Conservation (phyloP, 2,797 vertebrate genomes). For the Babyrousa celebensis region DNA sequence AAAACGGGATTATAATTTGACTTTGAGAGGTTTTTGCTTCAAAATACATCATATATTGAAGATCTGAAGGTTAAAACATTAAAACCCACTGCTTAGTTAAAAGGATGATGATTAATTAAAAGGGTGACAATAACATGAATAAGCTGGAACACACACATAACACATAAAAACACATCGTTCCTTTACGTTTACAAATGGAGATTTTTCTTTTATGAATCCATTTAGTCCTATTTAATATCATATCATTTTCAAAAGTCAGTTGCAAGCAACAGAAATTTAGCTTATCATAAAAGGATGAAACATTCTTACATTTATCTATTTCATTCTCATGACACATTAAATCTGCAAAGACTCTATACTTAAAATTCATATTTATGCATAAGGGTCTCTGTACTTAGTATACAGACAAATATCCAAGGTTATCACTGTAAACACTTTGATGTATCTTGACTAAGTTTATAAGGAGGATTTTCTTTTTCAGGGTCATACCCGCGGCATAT, state of each 20-base stretch:
- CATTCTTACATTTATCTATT: constrained; percentile 68
- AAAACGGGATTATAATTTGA: constrained; percentile 88
- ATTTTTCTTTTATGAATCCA: constrained; percentile 30
- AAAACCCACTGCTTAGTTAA: constrained; percentile 57
- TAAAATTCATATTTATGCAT: constrained; percentile 63
- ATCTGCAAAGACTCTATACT: constrained; percentile 42
- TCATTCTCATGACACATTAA: constrained; percentile 62
- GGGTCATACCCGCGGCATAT: too few relatives aligned
- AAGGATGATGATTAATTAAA: constrained; percentile 67
- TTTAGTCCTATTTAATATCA: constrained; percentile 7
- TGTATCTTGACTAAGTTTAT: constrained; percentile 50
- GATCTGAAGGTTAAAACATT: constrained; percentile 74
- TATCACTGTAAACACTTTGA: constrained; percentile 63
- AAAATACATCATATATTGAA: constrained; percentile 58
- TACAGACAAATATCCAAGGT: constrained; percentile 45
- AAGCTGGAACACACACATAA: not conserved
- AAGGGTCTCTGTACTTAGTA: constrained; percentile 26
- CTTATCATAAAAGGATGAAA: constrained; percentile 46
- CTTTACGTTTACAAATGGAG: constrained; percentile 39
- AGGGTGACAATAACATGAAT: not conserved
- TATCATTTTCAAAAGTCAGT: constrained; percentile 64
- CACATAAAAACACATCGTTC: not conserved
- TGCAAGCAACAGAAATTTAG: constrained; percentile 53
- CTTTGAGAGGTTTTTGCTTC: constrained; percentile 79
- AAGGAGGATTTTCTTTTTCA: not conserved